Evolutionary conservation across 2,797 vertebrate genomes (phyloP).

Genomic region (Malurus leucopterus): DNA sequence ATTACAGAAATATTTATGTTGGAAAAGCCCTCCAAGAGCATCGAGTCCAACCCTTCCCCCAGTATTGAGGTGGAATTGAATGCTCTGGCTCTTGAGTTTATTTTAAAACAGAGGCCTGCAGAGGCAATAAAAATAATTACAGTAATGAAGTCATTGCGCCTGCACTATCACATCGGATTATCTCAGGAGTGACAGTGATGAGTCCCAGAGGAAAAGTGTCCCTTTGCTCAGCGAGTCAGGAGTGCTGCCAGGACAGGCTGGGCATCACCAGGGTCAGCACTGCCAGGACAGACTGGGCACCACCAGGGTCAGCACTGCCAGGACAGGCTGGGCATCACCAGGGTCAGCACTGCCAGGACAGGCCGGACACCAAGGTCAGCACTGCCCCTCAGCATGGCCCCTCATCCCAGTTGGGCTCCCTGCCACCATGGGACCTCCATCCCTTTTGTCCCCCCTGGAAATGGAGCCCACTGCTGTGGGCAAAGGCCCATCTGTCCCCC

Average conservation of each 20-base stretch:
- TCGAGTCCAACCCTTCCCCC: not conserved
- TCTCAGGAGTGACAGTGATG: not conserved
- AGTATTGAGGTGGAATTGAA: not conserved
- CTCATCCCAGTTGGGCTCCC: not conserved
- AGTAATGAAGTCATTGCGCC: not conserved
- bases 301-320: not conserved
- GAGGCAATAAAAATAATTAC: slow-evolving; percentile 1
- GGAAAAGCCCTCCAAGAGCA: not conserved
- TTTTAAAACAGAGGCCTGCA: not conserved
- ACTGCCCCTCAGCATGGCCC: not conserved
- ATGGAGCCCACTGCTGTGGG: not conserved
- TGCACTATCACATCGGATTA: not conserved
- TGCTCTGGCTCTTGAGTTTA: not conserved
- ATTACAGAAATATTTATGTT: accelerated
- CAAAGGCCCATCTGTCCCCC: not conserved
- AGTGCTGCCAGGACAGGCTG: not conserved
- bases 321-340: not conserved
- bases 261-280: not conserved
- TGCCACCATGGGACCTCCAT: not conserved
- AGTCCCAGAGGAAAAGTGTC: not conserved
- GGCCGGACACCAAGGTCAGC: not conserved
- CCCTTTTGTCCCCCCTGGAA: not conserved
- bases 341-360: too few relatives aligned
- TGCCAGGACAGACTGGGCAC: too few relatives aligned
- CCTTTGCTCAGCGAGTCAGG: not conserved